Percentiles rank a stretch among this genome's conserved stretches.
Conservation (phyloP, 2,888 invertebrate species). For the Melanostoma mellinum region DNA sequence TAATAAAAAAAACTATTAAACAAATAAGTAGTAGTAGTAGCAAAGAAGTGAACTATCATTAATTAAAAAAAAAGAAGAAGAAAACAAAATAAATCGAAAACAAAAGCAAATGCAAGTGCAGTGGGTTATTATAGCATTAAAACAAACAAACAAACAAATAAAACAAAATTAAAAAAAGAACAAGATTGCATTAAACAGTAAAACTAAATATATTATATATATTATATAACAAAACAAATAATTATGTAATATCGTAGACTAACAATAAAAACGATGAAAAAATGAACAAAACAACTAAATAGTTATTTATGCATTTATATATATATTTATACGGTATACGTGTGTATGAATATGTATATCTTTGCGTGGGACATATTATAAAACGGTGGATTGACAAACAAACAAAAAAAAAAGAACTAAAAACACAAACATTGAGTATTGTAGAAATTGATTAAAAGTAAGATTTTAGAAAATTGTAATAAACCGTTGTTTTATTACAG, state of each 20-base stretch:
- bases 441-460: constrained; percentile 74
- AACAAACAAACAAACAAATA: background rate
- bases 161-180: constrained; percentile 25
- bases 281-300: constrained; percentile 73
- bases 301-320: constrained; percentile 55
- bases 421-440: constrained; percentile 69
- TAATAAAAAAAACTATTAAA: constrained; percentile 68
- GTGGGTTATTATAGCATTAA: constrained; percentile 56
- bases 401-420: constrained; percentile 39
- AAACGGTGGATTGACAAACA: constrained; percentile 42
- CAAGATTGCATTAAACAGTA: constrained; percentile 62
- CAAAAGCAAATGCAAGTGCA: constrained; percentile 58
- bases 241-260: constrained; percentile 67
- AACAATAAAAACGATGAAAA: constrained; percentile 54
- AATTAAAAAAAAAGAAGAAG: constrained; percentile 31
- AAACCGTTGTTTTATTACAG: constrained; percentile 54
- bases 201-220: constrained; percentile 62
- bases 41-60: constrained; percentile 66
- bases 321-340: constrained; percentile 48
- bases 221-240: constrained; percentile 34
- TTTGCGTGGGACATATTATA: constrained; percentile 31
- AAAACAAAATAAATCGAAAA: constrained; percentile 1
- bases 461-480: constrained; percentile 74
- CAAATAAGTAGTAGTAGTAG: constrained; percentile 64
- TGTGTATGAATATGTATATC: constrained; percentile 58